These are phyloP conservation scores for Pygmarrhopalites habei DNA, from an alignment of 1,140 invertebrate species.

Conservation along the genomic window DNA sequence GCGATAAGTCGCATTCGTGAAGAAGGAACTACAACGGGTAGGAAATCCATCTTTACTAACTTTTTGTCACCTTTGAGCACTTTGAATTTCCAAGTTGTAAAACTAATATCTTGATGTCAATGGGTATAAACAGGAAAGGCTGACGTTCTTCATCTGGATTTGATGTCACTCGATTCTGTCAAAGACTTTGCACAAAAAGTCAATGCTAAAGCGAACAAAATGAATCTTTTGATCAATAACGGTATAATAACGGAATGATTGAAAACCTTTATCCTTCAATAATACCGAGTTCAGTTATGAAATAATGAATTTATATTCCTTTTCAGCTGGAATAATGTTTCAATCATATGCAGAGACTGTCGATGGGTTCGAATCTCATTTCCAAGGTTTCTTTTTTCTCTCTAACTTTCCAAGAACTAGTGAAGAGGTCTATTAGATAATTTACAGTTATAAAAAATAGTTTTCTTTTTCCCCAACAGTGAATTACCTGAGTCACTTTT, in stretches of 20 bases:
- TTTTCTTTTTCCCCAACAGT: too few species aligned
- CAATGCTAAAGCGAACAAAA: conserved; percentile 53
- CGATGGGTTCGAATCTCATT: conserved; percentile 76
- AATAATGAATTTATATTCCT: conserved; percentile 30
- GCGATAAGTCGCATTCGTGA: conserved; percentile 50
- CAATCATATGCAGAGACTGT: conserved; percentile 62
- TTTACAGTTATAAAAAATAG: too few species aligned
- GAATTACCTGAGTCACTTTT: conserved; percentile 82
- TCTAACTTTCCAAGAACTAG: too few species aligned
- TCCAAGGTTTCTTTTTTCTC: too few species aligned
- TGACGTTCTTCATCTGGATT: conserved; percentile 50
- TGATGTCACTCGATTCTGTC: conserved; percentile 65
- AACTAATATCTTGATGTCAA: too few species aligned
- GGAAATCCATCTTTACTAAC: too few species aligned
- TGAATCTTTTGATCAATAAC: conserved; percentile 75
- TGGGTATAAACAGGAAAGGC: conserved; percentile 49
- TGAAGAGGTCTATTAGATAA: too few species aligned
- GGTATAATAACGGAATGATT: conserved; percentile 47
- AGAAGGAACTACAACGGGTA: conserved; percentile 47
- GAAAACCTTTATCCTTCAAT: neutral
- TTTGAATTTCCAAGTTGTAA: too few species aligned
- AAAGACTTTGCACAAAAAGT: conserved; percentile 63
- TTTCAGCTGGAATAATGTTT: conserved; percentile 78
- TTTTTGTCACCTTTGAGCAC: too few species aligned
- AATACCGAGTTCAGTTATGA: neutral